phyloP scores from a whole-genome alignment of 2,797 vertebrate species.

The Rhinogobio ventralis region DNA sequence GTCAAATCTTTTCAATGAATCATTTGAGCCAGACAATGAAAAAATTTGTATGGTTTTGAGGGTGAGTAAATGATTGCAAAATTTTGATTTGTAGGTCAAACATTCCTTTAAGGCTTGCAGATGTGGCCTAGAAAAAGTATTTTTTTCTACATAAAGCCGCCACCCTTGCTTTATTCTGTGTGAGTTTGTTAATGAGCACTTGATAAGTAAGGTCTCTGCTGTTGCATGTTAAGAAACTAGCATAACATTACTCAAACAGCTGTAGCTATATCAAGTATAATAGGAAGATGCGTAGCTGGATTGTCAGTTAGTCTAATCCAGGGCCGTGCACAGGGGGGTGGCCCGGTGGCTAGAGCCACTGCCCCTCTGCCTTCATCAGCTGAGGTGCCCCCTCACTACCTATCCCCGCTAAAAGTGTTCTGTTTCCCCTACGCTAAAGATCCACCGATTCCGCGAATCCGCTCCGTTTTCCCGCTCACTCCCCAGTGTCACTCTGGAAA shows the following conservation, averaged over 20 bases:
- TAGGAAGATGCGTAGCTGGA: not conserved
- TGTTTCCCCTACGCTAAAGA: no score
- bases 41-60: not conserved
- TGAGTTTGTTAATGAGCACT: conserved; percentile 58
- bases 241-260: conserved; percentile 1
- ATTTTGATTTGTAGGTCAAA: not conserved
- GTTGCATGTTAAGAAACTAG: not conserved
- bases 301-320: conserved; percentile 21
- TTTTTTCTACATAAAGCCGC: not conserved
- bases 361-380: no score
- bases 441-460: no score
- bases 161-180: not conserved
- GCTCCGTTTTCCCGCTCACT: no score
- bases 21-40: not conserved
- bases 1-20: not conserved
- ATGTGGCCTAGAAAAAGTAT: conserved; percentile 10
- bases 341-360: no score
- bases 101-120: not conserved
- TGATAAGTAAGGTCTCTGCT: conserved; percentile 60
- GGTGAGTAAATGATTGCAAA: not conserved
- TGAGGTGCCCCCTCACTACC: no score
- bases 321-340: no score
- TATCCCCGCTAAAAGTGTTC: no score
- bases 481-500: no score
- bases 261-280: conserved; percentile 9